Evolutionary conservation across 2,113 vertebrate genomes (phyloP).

Genomic region (Terrapene triunguis): DNA sequence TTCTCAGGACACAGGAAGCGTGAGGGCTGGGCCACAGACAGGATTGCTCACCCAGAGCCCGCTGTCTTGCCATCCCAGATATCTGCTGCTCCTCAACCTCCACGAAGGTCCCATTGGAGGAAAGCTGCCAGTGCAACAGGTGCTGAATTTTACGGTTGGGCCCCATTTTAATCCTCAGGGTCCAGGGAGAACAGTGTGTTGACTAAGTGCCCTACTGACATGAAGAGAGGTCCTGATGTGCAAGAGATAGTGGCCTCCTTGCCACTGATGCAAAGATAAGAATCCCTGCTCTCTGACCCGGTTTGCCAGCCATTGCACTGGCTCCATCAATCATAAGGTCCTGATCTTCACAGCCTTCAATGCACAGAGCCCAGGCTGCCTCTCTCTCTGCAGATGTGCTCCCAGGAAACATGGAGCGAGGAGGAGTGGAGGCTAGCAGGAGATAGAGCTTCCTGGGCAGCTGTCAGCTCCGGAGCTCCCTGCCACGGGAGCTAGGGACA

Average conservation of each 20-base stretch:
- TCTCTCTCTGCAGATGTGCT: not conserved
- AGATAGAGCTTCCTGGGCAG: not conserved
- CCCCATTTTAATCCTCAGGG: not conserved
- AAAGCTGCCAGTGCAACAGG: not conserved
- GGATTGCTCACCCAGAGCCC: not conserved
- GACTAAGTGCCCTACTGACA: not conserved
- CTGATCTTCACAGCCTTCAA: not conserved
- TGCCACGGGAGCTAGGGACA: not conserved
- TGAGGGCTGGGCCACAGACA: not conserved
- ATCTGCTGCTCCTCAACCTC: not conserved
- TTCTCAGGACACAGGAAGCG: not conserved
- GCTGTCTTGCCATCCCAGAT: not conserved
- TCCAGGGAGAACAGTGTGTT: not conserved
- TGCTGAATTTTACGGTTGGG: not conserved
- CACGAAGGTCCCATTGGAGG: not conserved
- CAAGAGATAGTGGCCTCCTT: not conserved
- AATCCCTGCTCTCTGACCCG: not conserved
- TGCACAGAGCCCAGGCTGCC: not conserved
- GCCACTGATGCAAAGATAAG: not conserved
- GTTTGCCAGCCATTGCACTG: not conserved
- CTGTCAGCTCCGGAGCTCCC: not conserved
- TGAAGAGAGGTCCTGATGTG: not conserved
- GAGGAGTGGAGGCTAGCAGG: not conserved
- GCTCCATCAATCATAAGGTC: not conserved
- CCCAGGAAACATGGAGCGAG: not conserved